Evolutionary conservation across 1,140 invertebrate species (phyloP).

Genomic region (Drosophila nikananu): DNA sequence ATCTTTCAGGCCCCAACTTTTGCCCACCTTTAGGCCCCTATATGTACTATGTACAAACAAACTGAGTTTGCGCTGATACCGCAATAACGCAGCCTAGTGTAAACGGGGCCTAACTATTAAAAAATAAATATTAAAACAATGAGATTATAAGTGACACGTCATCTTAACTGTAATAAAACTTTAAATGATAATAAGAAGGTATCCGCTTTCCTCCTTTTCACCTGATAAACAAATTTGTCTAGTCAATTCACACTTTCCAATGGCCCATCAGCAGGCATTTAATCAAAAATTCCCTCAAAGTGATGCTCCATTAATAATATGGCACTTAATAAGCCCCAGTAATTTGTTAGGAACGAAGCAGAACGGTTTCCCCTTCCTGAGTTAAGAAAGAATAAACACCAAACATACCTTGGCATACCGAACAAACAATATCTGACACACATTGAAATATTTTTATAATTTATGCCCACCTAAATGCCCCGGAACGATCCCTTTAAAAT

Average conservation of each 20-base stretch:
- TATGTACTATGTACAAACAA: too few relatives aligned
- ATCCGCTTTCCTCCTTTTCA: background rate
- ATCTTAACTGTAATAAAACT: background rate
- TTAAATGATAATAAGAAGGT: background rate
- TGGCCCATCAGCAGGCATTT: conserved; percentile 54
- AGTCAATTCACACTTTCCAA: conserved; percentile 28
- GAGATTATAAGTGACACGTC: too few relatives aligned
- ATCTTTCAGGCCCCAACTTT: too few relatives aligned
- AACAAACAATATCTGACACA: conserved; percentile 74
- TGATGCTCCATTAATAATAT: conserved; percentile 67
- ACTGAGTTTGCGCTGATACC: too few relatives aligned
- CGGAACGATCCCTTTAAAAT: conserved; percentile 59
- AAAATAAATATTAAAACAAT: background rate
- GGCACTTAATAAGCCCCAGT: conserved; percentile 64
- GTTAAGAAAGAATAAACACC: conserved; percentile 12
- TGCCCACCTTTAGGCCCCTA: too few relatives aligned
- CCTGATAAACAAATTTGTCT: conserved; percentile 4
- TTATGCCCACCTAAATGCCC: conserved; percentile 72
- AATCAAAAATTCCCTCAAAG: conserved; percentile 40
- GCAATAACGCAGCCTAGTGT: too few relatives aligned
- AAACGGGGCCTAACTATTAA: too few relatives aligned
- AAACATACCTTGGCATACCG: conserved; percentile 71
- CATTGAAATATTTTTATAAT: conserved; percentile 83
- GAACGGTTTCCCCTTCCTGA: conserved; percentile 46
- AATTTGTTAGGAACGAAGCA: conserved; percentile 69